Percentiles rank a stretch among this genome's conserved stretches.
Evolutionary conservation across 2,888 invertebrate genomes (phyloP).

Genomic region (Bombylius discolor): DNA sequence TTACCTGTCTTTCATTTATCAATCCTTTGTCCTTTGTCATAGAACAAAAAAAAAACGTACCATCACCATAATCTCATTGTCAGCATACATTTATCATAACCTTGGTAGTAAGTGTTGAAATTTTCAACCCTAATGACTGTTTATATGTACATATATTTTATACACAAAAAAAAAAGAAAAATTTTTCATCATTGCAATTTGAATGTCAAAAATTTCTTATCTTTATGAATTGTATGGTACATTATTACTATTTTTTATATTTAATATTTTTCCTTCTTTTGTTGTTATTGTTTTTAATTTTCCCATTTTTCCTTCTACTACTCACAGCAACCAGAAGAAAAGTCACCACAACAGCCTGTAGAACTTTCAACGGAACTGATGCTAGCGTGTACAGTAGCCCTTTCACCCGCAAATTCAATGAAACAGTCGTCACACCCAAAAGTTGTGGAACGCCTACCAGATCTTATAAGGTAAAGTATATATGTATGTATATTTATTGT

Average conservation of each 20-base stretch:
- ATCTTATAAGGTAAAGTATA: slow-evolving; percentile 31
- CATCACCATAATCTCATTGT: too few relatives aligned
- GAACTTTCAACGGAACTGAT: slow-evolving; percentile 38
- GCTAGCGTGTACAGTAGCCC: slow-evolving; percentile 36
- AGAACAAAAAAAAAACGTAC: too few relatives aligned
- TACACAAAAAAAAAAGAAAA: not conserved
- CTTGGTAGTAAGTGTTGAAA: too few relatives aligned
- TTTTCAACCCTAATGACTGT: too few relatives aligned
- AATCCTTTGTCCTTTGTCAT: too few relatives aligned
- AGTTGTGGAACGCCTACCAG: slow-evolving; percentile 38
- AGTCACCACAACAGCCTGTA: slow-evolving; percentile 37
- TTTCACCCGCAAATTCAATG: slow-evolving; percentile 34
- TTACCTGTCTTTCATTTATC: too few relatives aligned
- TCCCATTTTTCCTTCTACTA: not conserved
- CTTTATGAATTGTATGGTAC: not conserved
- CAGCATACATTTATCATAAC: too few relatives aligned
- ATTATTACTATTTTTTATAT: not conserved
- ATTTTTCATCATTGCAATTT: not conserved
- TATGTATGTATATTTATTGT: not conserved
- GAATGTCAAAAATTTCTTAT: not conserved
- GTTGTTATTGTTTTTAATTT: not conserved
- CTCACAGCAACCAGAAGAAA: slow-evolving; percentile 35
- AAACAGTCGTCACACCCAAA: slow-evolving; percentile 36
- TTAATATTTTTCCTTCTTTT: not conserved
- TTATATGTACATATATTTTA: too few relatives aligned